Percentiles rank a stretch among this genome's conserved stretches.
Evolutionary conservation across 2,888 invertebrate species (phyloP).

Genomic region (Nesidiocoris tenuis): DNA sequence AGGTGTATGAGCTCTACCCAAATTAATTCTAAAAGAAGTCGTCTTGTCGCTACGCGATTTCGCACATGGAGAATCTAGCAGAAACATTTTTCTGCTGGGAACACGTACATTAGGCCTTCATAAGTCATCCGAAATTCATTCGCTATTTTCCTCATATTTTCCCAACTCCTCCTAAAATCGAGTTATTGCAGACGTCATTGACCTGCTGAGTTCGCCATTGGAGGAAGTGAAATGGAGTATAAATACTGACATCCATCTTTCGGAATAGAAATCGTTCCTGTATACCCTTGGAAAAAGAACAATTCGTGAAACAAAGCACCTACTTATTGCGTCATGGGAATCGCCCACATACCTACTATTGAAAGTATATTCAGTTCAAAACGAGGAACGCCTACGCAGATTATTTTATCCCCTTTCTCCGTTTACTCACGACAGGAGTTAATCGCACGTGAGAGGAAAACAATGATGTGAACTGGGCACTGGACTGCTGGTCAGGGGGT

Average conservation of each 20-base stretch:
- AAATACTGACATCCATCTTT: not conserved
- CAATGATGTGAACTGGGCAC: conserved; percentile 34
- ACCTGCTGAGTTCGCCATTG: too few relatives aligned
- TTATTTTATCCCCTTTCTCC: not conserved
- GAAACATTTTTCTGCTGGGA: too few relatives aligned
- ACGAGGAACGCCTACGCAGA: not conserved
- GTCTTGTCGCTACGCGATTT: too few relatives aligned
- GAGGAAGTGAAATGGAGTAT: not conserved
- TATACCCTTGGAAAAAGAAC: not conserved
- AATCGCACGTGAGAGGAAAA: not conserved
- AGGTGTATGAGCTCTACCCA: too few relatives aligned
- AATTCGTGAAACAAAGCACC: not conserved
- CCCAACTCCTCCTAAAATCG: too few relatives aligned
- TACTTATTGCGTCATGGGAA: not conserved
- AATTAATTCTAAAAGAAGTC: too few relatives aligned
- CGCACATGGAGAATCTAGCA: too few relatives aligned
- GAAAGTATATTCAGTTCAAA: not conserved
- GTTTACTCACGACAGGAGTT: not conserved
- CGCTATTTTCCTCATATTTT: too few relatives aligned
- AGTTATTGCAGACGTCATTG: too few relatives aligned
- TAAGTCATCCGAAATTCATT: too few relatives aligned
- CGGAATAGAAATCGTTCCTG: not conserved
- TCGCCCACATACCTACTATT: not conserved
- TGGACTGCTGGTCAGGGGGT: not conserved
- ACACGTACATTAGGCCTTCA: too few relatives aligned